Conservation (phyloP, 2,888 invertebrate genomes). For the Nasonovia ribisnigri region DNA sequence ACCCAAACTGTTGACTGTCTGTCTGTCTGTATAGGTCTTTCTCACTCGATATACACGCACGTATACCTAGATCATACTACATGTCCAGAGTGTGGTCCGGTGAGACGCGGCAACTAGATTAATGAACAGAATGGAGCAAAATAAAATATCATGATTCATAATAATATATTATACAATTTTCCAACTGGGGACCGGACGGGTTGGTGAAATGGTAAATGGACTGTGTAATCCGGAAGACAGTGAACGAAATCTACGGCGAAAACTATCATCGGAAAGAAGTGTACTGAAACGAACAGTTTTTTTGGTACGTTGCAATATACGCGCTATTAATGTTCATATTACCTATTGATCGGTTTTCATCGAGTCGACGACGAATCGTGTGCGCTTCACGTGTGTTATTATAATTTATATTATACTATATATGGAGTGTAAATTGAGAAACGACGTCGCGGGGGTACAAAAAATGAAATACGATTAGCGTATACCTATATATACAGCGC, state of each 20-base stretch:
- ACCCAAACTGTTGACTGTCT: background rate
- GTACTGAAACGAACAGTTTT: background rate
- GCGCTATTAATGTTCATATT: background rate
- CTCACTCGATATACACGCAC: background rate
- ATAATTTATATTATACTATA: background rate
- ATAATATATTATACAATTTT: slow-evolving; percentile 14
- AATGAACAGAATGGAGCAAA: slow-evolving; percentile 29
- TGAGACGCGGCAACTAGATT: slow-evolving; percentile 42
- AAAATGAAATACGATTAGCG: background rate
- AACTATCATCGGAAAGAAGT: background rate
- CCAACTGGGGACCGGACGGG: background rate
- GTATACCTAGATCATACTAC: background rate
- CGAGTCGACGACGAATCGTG: background rate
- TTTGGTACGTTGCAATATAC: background rate
- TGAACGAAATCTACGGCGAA: background rate
- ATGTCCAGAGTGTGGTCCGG: background rate
- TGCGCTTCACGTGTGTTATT: background rate
- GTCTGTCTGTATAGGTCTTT: background rate
- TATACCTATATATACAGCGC: background rate
- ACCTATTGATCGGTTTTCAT: background rate
- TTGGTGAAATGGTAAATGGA: background rate
- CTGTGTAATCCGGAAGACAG: background rate
- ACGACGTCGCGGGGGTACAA: background rate
- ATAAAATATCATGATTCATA: slow-evolving; percentile 22
- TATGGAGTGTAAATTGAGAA: background rate